Base-by-base conservation (phyloP, 2,888 invertebrate genomes). In the Aporophyla lueneburgensis region DNA sequence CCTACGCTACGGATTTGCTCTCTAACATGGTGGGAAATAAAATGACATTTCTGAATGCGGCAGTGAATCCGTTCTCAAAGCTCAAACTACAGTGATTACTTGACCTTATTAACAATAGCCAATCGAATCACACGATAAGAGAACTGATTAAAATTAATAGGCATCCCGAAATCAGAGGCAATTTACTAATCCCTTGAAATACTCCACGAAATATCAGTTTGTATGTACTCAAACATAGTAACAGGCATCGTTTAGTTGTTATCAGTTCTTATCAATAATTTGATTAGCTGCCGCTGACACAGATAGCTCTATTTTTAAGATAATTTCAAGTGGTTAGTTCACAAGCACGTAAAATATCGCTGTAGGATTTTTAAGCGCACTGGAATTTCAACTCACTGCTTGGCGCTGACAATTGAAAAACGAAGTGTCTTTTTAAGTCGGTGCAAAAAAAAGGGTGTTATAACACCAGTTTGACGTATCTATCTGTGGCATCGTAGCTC, bases 201-300 rank as follows among this genome's bases (percentile, higher is more conserved):
- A 33, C 1, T 33, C 33, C 33, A 40, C 10, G 14, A 59, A 65
- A n/a, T n/a, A 59, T 46, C 51, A 59, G 5, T 27, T 63, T 9
- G 14, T 33, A 62, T 9, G 14, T 33, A 62, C 27, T 49, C 19
- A 53, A 58, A 74, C 51, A 53, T 54, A 53, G 59, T n/a, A 53
- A 69, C 10, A 6, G 5, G 0, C 46, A 67, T 70, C n/a, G 33
- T 68, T 58, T 51, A 65, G 4, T 71, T 40, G 27, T 33, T 85
- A 81, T 85, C 67, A 76, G 27, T 51, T 62, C 63, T 82, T 86
- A 82, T 86, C 81, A 82, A 16, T 54, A 7, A 53, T 53, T 40
- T 61, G 76, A 85, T 85, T 40, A 82, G 51, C 40, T 71, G 56
- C 40, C 27, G 6, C 46, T 51, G 63, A 68, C 71, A 85, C 53